Evolutionary conservation across 2,113 vertebrate species (phyloP), one percentile per base, ranked within the genome.

Genomic region (Leucoraja erinaceus): DNA sequence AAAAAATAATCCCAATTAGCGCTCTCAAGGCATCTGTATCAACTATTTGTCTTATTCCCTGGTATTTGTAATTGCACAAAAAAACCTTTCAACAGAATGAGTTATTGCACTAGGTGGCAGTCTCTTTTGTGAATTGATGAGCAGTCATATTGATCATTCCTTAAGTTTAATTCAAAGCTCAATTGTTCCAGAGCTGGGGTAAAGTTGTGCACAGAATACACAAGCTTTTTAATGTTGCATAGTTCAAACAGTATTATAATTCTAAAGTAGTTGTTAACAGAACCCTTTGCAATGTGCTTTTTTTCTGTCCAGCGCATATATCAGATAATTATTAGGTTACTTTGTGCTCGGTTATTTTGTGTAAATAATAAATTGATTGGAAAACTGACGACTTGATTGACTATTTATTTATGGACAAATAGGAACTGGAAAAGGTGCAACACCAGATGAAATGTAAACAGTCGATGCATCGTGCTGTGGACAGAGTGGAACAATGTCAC

Each of bases 81-180:
- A 18, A 0, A n/a, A 61, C 12, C n/a, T 59, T 86, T 22, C 38
- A 61, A 86, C 56, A 61, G 12, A 31, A 10, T 88, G 63, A 66
- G 83, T 88, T 88, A 63, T 6, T 63, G 59, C 83, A 88, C 83
- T 88, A 88, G 83, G 59, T 88, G 83, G 83, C 83, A 88, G 83
- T 88, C 83, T 88, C n/a, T 88, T 63, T 28, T 61, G n/a, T 66
- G 61, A 66, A 88, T 31, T n/a, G 6, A 63, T 88, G 83, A 86
- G 11, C 28, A 31, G 33, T n/a, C 10, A 22, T 20, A 54, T 84
- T 4, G 25, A 88, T 63, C 12, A 61, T n/a, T 63, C 25, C 59
- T 88, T n/a, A 63, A 31, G n/a, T 63, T 88, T 88, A 88, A 59
- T 88, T 63, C 59, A 18, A 20, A 66, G 7, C 28, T 0, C 14